phyloP scores from a whole-genome alignment of 1,140 invertebrate species.

The Batillaria attramentaria region DNA sequence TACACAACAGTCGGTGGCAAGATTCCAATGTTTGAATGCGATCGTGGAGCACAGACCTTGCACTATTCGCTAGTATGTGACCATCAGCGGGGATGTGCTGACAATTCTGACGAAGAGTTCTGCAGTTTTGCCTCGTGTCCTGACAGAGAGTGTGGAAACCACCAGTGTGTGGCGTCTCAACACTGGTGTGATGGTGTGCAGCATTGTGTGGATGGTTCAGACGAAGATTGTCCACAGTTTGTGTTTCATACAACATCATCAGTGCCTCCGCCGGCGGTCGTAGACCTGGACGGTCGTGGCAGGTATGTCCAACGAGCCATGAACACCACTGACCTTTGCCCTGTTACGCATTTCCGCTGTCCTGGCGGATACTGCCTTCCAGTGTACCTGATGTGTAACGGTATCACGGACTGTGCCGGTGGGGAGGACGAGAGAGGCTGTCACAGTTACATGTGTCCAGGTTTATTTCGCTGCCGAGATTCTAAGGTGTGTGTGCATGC shows the following conservation, averaged over 20 bases:
- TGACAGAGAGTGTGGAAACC: not conserved
- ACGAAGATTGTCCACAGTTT: not conserved
- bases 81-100: not conserved
- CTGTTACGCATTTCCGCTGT: constrained; percentile 22
- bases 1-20: too few species aligned
- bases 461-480: constrained; percentile 21
- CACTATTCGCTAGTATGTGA: constrained; percentile 13
- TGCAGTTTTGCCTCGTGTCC: not conserved
- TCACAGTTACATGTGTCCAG: constrained; percentile 11
- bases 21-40: too few species aligned
- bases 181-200: not conserved
- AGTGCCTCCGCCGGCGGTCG: constrained; percentile 21
- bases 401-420: constrained; percentile 21
- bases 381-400: constrained; percentile 24
- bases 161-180: not conserved
- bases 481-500: constrained; percentile 37
- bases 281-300: constrained; percentile 24
- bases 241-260: too few species aligned
- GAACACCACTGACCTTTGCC: not conserved
- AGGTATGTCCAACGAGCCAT: constrained; percentile 2
- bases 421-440: constrained; percentile 25
- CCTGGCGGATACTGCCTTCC: constrained; percentile 26
- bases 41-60: not conserved
- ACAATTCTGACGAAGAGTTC: constrained; percentile 6
- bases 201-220: constrained; percentile 8